phyloP scores from a whole-genome alignment of 2,888 invertebrate species.

The Byasa hedistus region DNA sequence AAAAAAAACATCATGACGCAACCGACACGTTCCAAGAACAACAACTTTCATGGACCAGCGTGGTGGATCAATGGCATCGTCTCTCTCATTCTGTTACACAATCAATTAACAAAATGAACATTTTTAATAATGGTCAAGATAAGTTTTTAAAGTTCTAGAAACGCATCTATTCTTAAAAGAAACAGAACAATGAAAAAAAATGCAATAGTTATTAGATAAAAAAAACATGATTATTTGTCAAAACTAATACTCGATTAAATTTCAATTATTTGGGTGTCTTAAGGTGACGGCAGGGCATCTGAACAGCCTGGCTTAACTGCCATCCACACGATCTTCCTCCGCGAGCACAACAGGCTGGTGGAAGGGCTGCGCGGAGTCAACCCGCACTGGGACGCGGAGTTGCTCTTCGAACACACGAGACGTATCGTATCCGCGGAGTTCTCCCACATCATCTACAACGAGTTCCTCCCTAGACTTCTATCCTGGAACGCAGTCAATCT shows the following conservation, averaged over 20 bases:
- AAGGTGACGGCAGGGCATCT: slow-evolving; percentile 92
- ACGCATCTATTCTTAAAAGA: too few species aligned
- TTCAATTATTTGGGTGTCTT: background rate
- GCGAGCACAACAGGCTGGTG: slow-evolving; percentile 94
- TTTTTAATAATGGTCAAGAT: too few species aligned
- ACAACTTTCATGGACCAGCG: too few species aligned
- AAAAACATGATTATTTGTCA: too few species aligned
- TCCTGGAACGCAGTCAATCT: slow-evolving; percentile 94
- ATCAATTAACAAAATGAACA: too few species aligned
- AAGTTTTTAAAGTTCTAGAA: too few species aligned
- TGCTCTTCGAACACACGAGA: slow-evolving; percentile 89
- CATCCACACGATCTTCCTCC: slow-evolving; percentile 92
- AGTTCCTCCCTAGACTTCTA: slow-evolving; percentile 93
- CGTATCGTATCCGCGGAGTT: slow-evolving; percentile 88
- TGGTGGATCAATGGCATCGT: too few species aligned
- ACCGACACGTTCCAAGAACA: too few species aligned
- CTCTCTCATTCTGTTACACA: too few species aligned
- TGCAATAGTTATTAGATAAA: too few species aligned
- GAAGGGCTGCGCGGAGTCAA: slow-evolving; percentile 89
- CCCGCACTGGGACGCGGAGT: slow-evolving; percentile 93
- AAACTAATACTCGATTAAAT: background rate
- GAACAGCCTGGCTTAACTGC: slow-evolving; percentile 95
- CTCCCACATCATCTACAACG: slow-evolving; percentile 92
- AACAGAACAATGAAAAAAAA: too few species aligned
- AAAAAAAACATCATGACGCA: too few species aligned